Percentiles rank a stretch among this genome's conserved stretches.
phyloP scores from a whole-genome alignment of 2,888 invertebrate species.

The Tetheella fluctuosa region DNA sequence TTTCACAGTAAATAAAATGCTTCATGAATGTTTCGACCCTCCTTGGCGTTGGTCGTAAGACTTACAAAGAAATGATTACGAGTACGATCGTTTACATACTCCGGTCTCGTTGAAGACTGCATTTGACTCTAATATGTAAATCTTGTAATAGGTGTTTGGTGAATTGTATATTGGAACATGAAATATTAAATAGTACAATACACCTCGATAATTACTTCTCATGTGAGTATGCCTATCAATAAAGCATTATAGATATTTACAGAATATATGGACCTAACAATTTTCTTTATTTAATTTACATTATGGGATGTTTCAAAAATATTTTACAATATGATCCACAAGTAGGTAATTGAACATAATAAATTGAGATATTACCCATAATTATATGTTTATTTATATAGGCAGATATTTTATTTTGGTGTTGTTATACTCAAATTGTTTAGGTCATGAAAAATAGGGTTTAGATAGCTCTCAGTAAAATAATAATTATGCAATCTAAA shows the following conservation, averaged over 20 bases:
- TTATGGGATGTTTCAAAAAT: not conserved
- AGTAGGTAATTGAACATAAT: too few species aligned
- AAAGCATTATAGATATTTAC: not conserved
- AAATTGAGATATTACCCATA: too few species aligned
- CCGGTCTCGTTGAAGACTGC: not conserved
- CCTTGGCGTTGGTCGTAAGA: conserved; percentile 66
- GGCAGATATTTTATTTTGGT: too few species aligned
- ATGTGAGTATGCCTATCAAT: not conserved
- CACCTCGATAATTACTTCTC: not conserved
- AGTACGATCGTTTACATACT: not conserved
- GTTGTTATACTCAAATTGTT: too few species aligned
- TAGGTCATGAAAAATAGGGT: too few species aligned
- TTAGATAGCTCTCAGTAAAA: too few species aligned
- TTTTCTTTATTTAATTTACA: not conserved
- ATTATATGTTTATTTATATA: too few species aligned
- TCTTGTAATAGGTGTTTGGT: not conserved
- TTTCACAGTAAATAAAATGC: not conserved
- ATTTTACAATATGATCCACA: not conserved
- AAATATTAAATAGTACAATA: not conserved
- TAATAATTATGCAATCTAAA: too few species aligned
- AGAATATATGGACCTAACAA: not conserved
- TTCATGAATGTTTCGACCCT: conserved; percentile 42
- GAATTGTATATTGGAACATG: too few species aligned
- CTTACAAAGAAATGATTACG: conserved; percentile 50
- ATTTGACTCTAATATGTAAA: not conserved